These are phyloP conservation scores for Gambusia affinis DNA, from an alignment of 2,113 vertebrate genomes.

Conservation along the genomic window DNA sequence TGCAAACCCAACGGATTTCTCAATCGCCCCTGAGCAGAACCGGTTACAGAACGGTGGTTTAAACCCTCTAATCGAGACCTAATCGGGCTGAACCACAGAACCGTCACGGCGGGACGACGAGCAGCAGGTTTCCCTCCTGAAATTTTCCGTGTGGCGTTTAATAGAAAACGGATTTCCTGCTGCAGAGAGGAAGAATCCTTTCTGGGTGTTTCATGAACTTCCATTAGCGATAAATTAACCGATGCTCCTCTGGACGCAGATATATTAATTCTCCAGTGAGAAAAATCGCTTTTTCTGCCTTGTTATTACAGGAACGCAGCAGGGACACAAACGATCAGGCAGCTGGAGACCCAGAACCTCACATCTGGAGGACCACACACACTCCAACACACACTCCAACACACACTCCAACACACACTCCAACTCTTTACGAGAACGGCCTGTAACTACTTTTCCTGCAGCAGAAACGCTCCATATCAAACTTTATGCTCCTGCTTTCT, in stretches of 20 bases:
- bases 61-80: background rate
- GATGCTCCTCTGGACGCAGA: background rate
- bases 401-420: background rate
- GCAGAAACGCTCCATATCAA: background rate
- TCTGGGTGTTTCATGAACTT: background rate
- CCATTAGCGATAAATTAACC: background rate
- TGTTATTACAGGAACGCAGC: conserved; percentile 6
- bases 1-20: background rate
- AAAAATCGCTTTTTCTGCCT: background rate
- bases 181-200: background rate
- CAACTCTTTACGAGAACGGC: background rate
- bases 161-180: background rate
- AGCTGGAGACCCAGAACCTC: conserved; percentile 16
- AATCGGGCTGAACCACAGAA: background rate
- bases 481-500: background rate
- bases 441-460: background rate
- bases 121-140: background rate
- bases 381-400: background rate
- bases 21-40: background rate
- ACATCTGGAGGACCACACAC: conserved; percentile 22
- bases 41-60: background rate
- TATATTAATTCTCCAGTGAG: background rate
- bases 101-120: background rate
- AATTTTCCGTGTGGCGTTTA: background rate
- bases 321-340: conserved; percentile 10